Conservation (phyloP, 2,113 vertebrate species). For the pig (Sus scrofa) region T2T-Sscrofa CM000816.6:55318001-55318500, state of each 20-base stretch:
- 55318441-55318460: neutral
- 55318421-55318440: neutral
- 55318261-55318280: too few relatives aligned
- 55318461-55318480: neutral
- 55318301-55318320: neutral
- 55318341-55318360: neutral
- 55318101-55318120: too few relatives aligned
- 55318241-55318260: too few relatives aligned
- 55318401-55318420: rapidly evolving
- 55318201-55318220: too few relatives aligned
- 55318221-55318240: too few relatives aligned
- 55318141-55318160: too few relatives aligned
- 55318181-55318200: too few relatives aligned
- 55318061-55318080: too few relatives aligned
- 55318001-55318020: neutral
- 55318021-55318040: neutral
- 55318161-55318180: too few relatives aligned
- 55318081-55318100: too few relatives aligned
- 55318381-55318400: neutral
- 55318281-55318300: too few relatives aligned
- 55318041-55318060: neutral
- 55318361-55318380: neutral
- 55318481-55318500: neutral
- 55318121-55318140: too few relatives aligned
- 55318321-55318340: neutral